Base-by-base conservation (phyloP, 2,888 invertebrate species). In the Lampropteryx suffumata region DNA sequence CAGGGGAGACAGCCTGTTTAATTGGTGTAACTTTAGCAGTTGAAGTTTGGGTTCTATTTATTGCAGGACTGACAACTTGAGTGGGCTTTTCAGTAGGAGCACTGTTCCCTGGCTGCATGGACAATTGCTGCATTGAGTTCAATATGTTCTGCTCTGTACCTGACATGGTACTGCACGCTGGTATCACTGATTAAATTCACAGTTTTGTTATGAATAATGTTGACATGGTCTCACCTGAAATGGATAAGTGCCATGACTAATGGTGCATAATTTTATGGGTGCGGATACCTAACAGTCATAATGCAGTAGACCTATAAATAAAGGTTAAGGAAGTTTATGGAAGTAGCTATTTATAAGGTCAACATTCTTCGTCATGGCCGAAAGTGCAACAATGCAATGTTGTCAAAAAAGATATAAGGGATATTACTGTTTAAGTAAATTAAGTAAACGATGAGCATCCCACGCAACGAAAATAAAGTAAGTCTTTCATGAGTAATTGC, bases 111-210 rank as follows among this genome's bases (percentile, higher is more conserved):
- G 88, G 80, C 76, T 90, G 90, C 71, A 90, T 76, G 59, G 89
- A 89, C 76, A 90, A 80, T 79, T 90, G 90, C 80, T 89, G 90
- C 84, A 90, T 77, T 65, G 89, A 88, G 81, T 88, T 89, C 72
- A 86, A 80, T 76, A 90, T 79, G 79, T 84, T 87, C 65, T 86
- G 89, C 87, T 90, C 90, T 64, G 87, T 84, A 87, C 88, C 86
- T 78, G 90, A 90, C 90, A 90, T 90, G 86, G 82, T 90, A 89
- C 86, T 80, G 76, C 74, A 68, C 70, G 75, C 73, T 50, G 40
- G 46, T 50, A 30, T 44, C 41, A 49, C 54, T 56, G 47, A 55
- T 32, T 32, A 39, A 52, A 59, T 47, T 58, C 55, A 76, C 57
- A 71, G 64, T 65, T 71, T 74, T 65, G 66, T 64, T 65, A 55